phyloP scores from a whole-genome alignment of 2,888 invertebrate genomes.

The Agonum fuliginosum region DNA sequence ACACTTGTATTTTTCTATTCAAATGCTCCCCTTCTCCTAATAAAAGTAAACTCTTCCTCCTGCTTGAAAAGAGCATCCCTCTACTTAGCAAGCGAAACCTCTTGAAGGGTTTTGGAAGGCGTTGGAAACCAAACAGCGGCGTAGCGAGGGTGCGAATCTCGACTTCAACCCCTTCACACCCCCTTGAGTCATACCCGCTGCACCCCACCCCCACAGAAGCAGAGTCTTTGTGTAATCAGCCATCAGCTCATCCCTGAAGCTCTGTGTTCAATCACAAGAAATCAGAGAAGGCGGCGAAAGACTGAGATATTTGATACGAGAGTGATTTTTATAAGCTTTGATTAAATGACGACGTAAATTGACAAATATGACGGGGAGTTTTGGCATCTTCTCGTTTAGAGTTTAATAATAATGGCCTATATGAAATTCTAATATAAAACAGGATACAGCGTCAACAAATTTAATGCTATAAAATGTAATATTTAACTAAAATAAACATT shows the following conservation, averaged over 20 bases:
- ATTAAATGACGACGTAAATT: background rate
- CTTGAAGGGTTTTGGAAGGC: constrained; percentile 38
- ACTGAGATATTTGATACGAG: background rate
- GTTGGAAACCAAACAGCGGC: constrained; percentile 37
- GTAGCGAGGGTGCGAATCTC: constrained; percentile 44
- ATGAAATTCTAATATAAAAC: too few species aligned
- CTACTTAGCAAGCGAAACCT: background rate
- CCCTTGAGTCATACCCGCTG: background rate
- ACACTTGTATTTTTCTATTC: too few species aligned
- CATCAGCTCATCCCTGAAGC: constrained; percentile 1
- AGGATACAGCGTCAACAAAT: too few species aligned
- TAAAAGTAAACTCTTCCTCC: too few species aligned
- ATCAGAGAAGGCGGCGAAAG: constrained; percentile 11
- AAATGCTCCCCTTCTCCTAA: too few species aligned
- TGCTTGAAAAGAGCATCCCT: constrained; percentile 18
- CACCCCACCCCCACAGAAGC: background rate
- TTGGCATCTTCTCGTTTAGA: too few species aligned
- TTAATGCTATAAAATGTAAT: too few species aligned
- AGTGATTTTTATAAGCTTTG: background rate
- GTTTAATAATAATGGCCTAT: too few species aligned
- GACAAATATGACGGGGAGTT: too few species aligned
- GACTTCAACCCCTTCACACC: constrained; percentile 34
- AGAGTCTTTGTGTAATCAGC: constrained; percentile 41
- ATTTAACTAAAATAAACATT: too few species aligned
- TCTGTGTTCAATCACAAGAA: constrained; percentile 39